phyloP scores from a whole-genome alignment of 2,113 vertebrate species.

The Anguilla rostrata region DNA sequence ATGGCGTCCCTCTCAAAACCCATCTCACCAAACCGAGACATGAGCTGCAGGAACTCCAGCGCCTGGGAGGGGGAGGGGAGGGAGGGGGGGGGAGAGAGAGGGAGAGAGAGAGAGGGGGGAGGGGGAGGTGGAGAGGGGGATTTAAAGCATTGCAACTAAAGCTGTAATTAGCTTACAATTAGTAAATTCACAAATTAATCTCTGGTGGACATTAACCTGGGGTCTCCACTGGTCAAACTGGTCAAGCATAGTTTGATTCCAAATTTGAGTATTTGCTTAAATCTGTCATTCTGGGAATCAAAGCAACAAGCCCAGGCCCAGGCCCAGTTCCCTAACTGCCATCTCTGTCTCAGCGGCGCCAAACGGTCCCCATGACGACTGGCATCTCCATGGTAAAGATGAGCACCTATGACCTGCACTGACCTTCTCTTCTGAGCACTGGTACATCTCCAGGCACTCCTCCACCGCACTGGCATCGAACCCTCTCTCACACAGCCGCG shows the following conservation, averaged over 20 bases:
- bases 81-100: neutral
- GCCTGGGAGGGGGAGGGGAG: conserved; percentile 66
- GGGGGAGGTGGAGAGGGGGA: neutral
- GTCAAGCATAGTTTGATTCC: no score
- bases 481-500: conserved; percentile 92
- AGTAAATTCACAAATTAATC: no score
- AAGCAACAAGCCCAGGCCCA: no score
- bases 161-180: no score
- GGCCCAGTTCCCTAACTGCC: no score
- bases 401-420: conserved; percentile 34
- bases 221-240: no score
- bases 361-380: neutral
- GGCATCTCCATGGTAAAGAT: neutral
- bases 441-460: conserved; percentile 93
- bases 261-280: no score
- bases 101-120: neutral
- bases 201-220: no score
- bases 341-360: neutral
- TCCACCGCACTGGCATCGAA: conserved; percentile 91
- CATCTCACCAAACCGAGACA: conserved; percentile 98
- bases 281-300: no score
- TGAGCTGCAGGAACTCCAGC: conserved; percentile 90
- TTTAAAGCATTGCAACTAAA: no score
- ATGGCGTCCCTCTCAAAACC: conserved; percentile 94
- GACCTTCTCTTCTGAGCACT: conserved; percentile 96